A percentile compares a stretch with the other conserved stretches of the same genome.
Conservation (phyloP, 2,113 vertebrate species). For the Serinus canaria region DNA sequence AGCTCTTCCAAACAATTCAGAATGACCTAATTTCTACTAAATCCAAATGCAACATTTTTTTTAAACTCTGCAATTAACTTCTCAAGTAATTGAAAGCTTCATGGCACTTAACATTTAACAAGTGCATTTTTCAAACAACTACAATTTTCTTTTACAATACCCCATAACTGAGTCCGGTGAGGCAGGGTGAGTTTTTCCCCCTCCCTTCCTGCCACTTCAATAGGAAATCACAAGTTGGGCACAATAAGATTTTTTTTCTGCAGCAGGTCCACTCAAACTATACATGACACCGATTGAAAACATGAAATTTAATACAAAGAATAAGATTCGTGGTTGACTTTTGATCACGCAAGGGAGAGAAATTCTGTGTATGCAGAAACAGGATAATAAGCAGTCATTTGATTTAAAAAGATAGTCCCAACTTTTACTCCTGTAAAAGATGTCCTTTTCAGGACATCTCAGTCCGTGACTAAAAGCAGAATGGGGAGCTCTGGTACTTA, state of each 20-base stretch:
- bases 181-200: neutral
- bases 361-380: neutral
- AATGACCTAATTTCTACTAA: conserved; percentile 13
- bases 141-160: neutral
- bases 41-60: neutral
- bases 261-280: neutral
- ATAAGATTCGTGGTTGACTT: neutral
- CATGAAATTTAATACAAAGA: neutral
- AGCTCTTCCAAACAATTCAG: neutral
- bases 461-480: neutral
- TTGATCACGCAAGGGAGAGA: neutral
- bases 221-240: neutral
- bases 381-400: neutral
- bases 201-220: neutral
- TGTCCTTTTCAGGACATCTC: no score
- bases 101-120: neutral
- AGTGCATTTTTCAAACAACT: neutral
- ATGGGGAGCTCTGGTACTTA: neutral
- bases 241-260: neutral
- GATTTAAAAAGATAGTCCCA: neutral
- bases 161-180: neutral
- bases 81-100: neutral
- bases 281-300: neutral
- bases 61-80: neutral
- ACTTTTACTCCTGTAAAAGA: neutral